phyloP scores from a whole-genome alignment of 2,888 invertebrate species.

The Gari tellinella region DNA sequence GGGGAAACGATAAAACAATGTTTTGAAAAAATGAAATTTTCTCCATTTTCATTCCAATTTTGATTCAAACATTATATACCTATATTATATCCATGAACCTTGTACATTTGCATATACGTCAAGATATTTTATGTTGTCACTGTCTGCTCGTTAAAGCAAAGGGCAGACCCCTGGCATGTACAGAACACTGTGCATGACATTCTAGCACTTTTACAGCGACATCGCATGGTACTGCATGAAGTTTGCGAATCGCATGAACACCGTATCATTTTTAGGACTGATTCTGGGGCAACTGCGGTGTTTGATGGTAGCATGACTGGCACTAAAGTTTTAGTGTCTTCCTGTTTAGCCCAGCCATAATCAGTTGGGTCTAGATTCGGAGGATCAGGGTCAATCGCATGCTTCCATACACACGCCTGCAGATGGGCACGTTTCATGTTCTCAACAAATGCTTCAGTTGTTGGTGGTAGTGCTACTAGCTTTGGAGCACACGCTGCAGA shows the following conservation, averaged over 20 bases:
- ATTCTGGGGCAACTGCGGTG: background rate
- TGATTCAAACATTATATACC: no score
- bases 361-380: background rate
- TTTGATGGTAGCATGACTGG: background rate
- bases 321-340: background rate
- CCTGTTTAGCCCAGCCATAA: background rate
- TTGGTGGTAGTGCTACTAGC: background rate
- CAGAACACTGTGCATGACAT: background rate
- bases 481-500: no score
- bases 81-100: no score
- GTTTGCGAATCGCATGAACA: background rate
- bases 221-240: background rate
- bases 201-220: background rate
- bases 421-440: background rate
- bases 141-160: no score
- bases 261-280: background rate
- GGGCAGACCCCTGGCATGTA: no score
- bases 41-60: no score
- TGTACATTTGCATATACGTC: no score
- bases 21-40: no score
- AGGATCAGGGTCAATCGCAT: background rate
- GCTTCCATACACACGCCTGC: background rate
- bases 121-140: no score
- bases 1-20: no score
- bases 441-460: background rate